phyloP scores from a whole-genome alignment of 2,113 vertebrate genomes.

The Crypturellus undulatus region DNA sequence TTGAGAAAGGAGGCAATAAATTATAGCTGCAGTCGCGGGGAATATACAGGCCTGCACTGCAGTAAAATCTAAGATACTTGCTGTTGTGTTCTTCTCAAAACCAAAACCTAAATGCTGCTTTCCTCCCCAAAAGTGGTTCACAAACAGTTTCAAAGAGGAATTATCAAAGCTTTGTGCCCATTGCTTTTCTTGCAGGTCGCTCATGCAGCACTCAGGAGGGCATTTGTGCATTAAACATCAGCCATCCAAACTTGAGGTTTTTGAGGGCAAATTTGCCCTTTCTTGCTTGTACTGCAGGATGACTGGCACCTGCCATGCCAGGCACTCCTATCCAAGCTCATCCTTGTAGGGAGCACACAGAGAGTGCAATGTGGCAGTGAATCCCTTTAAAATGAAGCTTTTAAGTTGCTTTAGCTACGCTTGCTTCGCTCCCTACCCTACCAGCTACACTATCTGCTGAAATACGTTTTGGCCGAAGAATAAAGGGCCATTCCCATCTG shows the following conservation, averaged over 20 bases:
- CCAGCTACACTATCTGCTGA: not conserved
- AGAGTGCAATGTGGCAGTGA: not conserved
- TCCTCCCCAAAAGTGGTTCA: not conserved
- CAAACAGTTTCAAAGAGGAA: not conserved
- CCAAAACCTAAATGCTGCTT: not conserved
- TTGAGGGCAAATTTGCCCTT: not conserved
- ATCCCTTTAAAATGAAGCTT: not conserved
- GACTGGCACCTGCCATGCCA: not conserved
- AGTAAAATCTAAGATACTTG: not conserved
- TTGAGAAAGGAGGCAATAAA: not conserved
- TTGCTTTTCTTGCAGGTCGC: not conserved
- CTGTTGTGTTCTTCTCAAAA: not conserved
- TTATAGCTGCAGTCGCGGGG: not conserved
- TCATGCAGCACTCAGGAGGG: accelerated
- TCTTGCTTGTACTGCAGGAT: not conserved
- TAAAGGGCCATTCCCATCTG: not conserved
- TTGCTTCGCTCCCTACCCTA: not conserved
- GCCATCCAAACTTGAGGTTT: not conserved
- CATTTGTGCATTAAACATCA: not conserved
- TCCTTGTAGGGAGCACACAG: not conserved
- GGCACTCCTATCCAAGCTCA: accelerated
- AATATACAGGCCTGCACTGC: not conserved
- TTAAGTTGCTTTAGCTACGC: not conserved
- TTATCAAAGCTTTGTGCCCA: not conserved
- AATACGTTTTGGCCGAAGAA: not conserved